Percentiles rank a stretch among this genome's conserved stretches.
These are phyloP conservation scores for Acholoe squamosa DNA, from an alignment of 2,888 invertebrate species.

Conservation along the genomic window DNA sequence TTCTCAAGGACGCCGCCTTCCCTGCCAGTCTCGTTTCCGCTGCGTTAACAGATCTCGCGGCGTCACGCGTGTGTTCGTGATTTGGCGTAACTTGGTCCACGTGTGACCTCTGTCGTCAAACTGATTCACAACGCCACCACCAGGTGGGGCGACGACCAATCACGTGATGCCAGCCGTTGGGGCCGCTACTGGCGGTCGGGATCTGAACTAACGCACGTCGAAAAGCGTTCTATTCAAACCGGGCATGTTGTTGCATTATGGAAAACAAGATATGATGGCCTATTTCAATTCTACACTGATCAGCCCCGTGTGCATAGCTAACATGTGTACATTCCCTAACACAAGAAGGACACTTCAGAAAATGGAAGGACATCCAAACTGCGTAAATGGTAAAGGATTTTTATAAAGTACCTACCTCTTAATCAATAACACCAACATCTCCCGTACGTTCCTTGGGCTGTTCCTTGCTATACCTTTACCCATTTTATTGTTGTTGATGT, in stretches of 20 bases:
- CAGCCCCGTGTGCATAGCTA: not conserved
- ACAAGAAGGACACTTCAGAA: not conserved
- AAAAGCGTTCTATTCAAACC: not conserved
- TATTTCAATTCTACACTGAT: not conserved
- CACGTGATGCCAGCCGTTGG: not conserved
- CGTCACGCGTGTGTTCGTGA: slow-evolving; percentile 18
- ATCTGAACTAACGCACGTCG: not conserved
- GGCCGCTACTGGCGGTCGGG: not conserved
- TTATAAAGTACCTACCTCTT: not conserved
- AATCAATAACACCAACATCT: not conserved
- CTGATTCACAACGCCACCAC: not conserved
- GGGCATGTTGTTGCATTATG: not conserved
- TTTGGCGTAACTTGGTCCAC: not conserved
- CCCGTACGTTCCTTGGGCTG: not conserved
- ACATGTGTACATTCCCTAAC: not conserved
- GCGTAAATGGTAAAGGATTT: not conserved
- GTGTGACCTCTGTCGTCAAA: not conserved
- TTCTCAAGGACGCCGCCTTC: not conserved
- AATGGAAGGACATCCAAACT: not conserved
- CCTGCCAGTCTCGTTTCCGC: not conserved
- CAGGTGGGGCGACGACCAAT: not conserved
- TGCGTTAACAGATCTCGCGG: not conserved
- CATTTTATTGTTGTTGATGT: not conserved
- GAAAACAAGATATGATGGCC: not conserved
- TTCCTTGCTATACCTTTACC: not conserved